These are phyloP conservation scores for Clupea harengus DNA, from an alignment of 2,113 vertebrate genomes.

Conservation along the genomic window DNA sequence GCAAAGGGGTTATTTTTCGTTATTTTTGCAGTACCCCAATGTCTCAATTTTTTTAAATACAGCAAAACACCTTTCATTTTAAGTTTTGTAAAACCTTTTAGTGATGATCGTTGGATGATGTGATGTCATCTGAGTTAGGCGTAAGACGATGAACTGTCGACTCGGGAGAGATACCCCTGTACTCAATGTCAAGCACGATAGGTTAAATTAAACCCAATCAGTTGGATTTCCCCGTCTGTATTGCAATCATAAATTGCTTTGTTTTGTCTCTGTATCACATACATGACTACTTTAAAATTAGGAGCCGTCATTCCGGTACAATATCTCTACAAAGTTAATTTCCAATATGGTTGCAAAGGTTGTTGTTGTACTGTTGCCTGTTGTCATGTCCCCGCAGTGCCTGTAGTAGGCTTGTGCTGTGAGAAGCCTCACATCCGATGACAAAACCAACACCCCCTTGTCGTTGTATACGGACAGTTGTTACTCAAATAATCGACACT, in stretches of 20 bases:
- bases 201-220: background rate
- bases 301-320: constrained; percentile 30
- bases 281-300: constrained; percentile 28
- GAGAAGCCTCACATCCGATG: constrained; percentile 78
- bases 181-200: constrained; percentile 33
- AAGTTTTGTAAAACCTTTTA: background rate
- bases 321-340: constrained; percentile 58
- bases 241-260: background rate
- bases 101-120: background rate
- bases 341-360: constrained; percentile 90
- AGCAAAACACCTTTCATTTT: background rate
- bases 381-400: constrained; percentile 88
- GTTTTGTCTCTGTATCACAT: background rate
- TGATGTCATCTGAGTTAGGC: constrained; percentile 38
- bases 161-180: constrained; percentile 43
- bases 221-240: background rate
- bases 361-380: constrained; percentile 83
- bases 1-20: background rate
- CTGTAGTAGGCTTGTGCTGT: constrained; percentile 86
- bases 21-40: background rate
- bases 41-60: too few species aligned
- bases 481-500: constrained; percentile 67
- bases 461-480: constrained; percentile 77
- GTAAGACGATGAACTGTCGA: constrained; percentile 38
- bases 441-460: constrained; percentile 74